phyloP scores from a whole-genome alignment of 2,113 vertebrate species.

The Podocnemis expansa region DNA sequence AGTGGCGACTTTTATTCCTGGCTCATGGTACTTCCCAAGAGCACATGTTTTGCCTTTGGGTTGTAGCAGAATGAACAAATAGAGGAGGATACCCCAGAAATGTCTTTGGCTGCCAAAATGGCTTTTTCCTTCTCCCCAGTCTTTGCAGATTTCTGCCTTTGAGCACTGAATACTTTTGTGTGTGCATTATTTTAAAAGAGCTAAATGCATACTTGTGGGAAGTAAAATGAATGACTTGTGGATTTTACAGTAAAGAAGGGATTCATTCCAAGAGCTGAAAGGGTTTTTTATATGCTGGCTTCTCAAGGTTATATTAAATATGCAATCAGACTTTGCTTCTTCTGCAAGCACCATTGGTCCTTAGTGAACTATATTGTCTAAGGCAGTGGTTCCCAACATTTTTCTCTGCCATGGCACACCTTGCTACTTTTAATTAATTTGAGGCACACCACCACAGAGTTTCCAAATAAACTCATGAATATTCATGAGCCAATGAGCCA shows the following conservation, averaged over 20 bases:
- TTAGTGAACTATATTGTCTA: constrained; percentile 33
- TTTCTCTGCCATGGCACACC: no score
- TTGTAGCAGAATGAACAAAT: not conserved
- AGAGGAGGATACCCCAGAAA: not conserved
- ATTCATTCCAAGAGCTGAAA: constrained; percentile 18
- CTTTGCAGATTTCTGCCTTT: not conserved
- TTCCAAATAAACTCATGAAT: no score
- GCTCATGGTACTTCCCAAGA: not conserved
- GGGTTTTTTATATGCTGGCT: constrained; percentile 18
- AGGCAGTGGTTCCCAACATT: no score
- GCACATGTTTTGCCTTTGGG: not conserved
- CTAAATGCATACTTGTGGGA: not conserved
- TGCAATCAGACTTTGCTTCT: constrained; percentile 54
- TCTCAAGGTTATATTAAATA: constrained; percentile 26
- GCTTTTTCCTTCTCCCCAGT: constrained; percentile 22
- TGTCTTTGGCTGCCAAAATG: not conserved
- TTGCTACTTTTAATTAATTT: no score
- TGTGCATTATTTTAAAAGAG: not conserved
- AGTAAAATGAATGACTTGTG: not conserved
- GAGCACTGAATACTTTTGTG: not conserved
- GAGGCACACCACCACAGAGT: no score
- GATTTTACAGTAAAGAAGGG: not conserved
- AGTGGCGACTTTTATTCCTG: not conserved
- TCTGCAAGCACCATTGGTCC: constrained; percentile 23
- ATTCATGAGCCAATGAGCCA: no score